Base-by-base conservation (phyloP, 2,797 vertebrate species). In the Betta splendens region DNA sequence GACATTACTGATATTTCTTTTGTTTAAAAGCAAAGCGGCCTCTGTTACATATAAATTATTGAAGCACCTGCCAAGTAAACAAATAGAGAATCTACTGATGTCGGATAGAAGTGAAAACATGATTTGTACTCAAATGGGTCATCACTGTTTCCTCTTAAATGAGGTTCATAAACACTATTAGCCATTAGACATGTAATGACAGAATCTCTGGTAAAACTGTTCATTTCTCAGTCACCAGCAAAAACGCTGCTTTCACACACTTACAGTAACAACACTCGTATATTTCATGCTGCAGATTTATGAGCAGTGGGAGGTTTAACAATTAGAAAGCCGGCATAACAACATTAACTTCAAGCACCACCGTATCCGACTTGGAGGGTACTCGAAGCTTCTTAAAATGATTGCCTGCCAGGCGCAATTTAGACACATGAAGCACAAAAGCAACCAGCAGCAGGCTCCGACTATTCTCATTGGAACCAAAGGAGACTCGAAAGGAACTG, bases 261-360 rank as follows among this genome's bases (percentile, higher is more conserved):
- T n/a, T n/a, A n/a, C n/a, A n/a, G n/a, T 33, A 29, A 7, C 10
- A 12, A 32, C 32, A n/a, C 25, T 59, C 1, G 0, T 17, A 22
- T 36, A 32, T 22, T 73, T 70, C 46, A 20, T 59, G 58, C 29
- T 20, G 42, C 45, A 70, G 56, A 74, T 75, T 80, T 66, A 81
- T 65, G 59, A 72, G 68, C 68, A 23, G 69, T 57, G 66, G 60
- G 69, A 71, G 77, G 60, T 51, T 68, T 31, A 33, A 70, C 78
- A 79, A 75, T 85, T 81, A 42, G 56, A 70, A 67, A 65, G 36
- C 57, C 69, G 62, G 75, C 76, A 77, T 69, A 86, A 81, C 73
- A 79, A 63, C 72, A 87, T 84, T 80, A 83, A 76, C 51, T 68
- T 81, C 61, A 75, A 83, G 82, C 66, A 64, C 47, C 76, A 44